Percentiles rank a stretch among this genome's conserved stretches.
These are phyloP conservation scores for Corapipo altera DNA, from an alignment of 2,113 vertebrate genomes.

Conservation along the genomic window DNA sequence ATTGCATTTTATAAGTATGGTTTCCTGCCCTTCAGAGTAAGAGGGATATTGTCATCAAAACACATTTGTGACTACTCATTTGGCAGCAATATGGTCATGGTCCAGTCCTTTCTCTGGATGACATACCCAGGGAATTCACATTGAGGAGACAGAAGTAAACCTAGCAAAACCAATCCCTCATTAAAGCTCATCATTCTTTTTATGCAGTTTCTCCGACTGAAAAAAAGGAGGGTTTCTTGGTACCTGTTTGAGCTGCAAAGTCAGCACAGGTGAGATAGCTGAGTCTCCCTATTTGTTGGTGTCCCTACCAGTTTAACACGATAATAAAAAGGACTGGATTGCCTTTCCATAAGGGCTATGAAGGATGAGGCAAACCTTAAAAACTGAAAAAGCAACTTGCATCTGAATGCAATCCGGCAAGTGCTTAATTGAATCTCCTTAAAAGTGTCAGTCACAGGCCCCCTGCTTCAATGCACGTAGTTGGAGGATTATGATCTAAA, in stretches of 20 bases:
- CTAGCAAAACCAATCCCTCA: neutral
- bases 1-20: neutral
- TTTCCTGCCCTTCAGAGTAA: neutral
- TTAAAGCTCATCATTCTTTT: neutral
- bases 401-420: neutral
- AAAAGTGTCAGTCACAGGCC: neutral
- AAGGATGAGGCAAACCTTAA: neutral
- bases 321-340: neutral
- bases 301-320: neutral
- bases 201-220: neutral
- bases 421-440: neutral
- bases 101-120: neutral
- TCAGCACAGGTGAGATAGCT: neutral
- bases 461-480: constrained; percentile 30
- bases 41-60: neutral
- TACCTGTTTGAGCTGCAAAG: neutral
- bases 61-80: neutral
- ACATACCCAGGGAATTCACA: neutral
- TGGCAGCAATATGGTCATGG: neutral
- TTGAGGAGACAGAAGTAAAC: neutral
- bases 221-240: neutral
- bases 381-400: neutral
- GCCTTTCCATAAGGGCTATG: neutral
- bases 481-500: constrained; percentile 22
- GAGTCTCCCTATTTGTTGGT: neutral